These are phyloP conservation scores for Campaea margaritaria DNA, from an alignment of 2,888 invertebrate genomes.

Conservation along the genomic window DNA sequence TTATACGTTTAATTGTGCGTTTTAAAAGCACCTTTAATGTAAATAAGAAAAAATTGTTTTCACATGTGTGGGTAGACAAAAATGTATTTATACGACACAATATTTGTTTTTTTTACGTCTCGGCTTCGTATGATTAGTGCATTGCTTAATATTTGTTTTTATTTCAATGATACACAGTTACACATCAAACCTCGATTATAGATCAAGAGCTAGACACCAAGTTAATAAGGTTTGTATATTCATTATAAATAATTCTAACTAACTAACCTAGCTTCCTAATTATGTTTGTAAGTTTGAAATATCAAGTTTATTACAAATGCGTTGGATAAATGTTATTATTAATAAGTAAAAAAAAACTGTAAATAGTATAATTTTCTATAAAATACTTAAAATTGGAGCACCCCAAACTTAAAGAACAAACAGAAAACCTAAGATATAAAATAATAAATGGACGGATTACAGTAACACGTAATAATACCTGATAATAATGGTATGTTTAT, in stretches of 20 bases:
- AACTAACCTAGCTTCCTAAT: background rate
- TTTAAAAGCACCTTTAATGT: no score
- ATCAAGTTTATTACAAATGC: slow-evolving; percentile 3
- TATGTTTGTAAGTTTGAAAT: background rate
- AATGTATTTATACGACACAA: no score
- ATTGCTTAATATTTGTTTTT: no score
- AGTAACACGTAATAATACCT: slow-evolving; percentile 14
- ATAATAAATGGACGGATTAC: slow-evolving; percentile 26
- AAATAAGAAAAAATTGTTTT: no score
- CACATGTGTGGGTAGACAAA: no score
- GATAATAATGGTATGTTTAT: slow-evolving; percentile 11
- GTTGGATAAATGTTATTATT: background rate
- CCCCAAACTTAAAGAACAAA: slow-evolving; percentile 11
- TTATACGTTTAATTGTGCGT: background rate
- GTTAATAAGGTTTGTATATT: no score
- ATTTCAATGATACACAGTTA: no score
- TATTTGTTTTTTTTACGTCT: no score
- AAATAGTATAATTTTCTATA: background rate
- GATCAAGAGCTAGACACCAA: no score
- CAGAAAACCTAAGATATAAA: slow-evolving; percentile 9
- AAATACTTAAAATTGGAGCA: slow-evolving; percentile 15
- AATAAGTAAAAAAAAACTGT: background rate
- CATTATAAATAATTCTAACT: background rate
- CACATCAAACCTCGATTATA: no score
- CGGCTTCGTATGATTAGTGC: no score